These are phyloP conservation scores for Phainopepla nitens DNA, from an alignment of 2,113 vertebrate species.

Conservation along the genomic window DNA sequence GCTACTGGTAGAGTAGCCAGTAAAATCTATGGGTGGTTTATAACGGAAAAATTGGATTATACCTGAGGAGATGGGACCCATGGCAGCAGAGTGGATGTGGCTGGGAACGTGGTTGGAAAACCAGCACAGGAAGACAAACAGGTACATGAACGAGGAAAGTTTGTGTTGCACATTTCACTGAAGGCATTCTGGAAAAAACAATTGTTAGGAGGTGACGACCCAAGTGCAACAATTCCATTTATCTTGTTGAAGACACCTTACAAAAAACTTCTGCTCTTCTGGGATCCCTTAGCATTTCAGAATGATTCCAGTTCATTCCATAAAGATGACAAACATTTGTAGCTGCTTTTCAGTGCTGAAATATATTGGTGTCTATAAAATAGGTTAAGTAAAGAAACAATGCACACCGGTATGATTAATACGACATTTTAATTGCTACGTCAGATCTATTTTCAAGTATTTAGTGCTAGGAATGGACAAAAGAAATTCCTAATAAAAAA, in stretches of 20 bases:
- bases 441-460: neutral
- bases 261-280: neutral
- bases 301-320: neutral
- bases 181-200: neutral
- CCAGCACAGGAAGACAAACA: neutral
- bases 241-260: fast-evolving
- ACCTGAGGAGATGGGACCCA: neutral
- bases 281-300: neutral
- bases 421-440: slow-evolving; percentile 30
- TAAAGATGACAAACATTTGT: neutral
- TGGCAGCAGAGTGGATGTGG: neutral
- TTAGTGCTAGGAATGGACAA: neutral
- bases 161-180: neutral
- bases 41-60: neutral
- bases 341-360: neutral
- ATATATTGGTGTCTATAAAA: neutral
- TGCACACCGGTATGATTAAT: neutral
- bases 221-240: neutral
- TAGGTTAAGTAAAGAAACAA: neutral
- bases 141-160: neutral
- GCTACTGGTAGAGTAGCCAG: neutral
- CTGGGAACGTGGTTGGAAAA: neutral
- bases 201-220: neutral
- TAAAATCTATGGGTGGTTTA: fast-evolving
- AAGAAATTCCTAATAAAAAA: neutral